phyloP scores from a whole-genome alignment of 2,797 vertebrate genomes.

The Avahi laniger region DNA sequence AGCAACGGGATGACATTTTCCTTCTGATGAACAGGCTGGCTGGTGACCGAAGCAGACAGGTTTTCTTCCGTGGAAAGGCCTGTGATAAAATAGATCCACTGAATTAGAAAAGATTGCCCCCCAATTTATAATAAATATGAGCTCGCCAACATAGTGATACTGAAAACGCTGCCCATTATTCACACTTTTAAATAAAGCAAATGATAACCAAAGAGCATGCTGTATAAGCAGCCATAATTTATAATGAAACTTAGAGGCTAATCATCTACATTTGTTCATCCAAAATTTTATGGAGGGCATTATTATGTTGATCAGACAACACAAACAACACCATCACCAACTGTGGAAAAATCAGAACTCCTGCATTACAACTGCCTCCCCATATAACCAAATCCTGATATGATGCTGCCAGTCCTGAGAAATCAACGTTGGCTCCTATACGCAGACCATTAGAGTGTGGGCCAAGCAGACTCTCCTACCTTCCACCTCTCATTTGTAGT shows the following conservation, averaged over 20 bases:
- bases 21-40: slow-evolving; percentile 89
- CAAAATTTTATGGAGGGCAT: background rate
- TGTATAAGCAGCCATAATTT: background rate
- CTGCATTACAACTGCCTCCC: background rate
- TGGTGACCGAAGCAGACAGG: slow-evolving; percentile 87
- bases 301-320: accelerated
- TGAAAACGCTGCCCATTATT: background rate
- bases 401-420: background rate
- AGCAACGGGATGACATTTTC: slow-evolving; percentile 82
- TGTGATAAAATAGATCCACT: slow-evolving; percentile 72
- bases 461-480: accelerated
- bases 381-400: background rate
- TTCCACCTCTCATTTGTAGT: accelerated
- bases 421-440: accelerated
- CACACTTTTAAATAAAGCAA: background rate
- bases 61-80: slow-evolving; percentile 85
- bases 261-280: background rate
- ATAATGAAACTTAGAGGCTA: background rate
- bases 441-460: background rate
- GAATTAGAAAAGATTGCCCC: background rate
- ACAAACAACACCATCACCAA: background rate
- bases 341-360: background rate
- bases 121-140: accelerated
- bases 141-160: background rate
- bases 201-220: background rate